Percentiles rank a stretch among this genome's conserved stretches.
These are phyloP conservation scores for Habroteleia sp. DNA, from an alignment of 2,888 invertebrate genomes.

Conservation along the genomic window DNA sequence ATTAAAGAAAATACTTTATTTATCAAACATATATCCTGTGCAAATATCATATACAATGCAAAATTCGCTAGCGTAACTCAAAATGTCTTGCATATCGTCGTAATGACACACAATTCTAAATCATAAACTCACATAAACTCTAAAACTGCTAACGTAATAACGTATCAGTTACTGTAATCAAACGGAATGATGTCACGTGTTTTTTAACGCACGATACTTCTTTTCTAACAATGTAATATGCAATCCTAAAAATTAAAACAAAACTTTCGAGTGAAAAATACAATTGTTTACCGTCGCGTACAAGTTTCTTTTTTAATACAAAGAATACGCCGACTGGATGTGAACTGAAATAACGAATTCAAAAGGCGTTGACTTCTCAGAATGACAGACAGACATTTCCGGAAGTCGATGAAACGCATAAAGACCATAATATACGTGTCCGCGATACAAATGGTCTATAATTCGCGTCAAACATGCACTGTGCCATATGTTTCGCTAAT, in stretches of 20 bases:
- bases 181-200: slow-evolving; percentile 51
- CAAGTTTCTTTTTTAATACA: slow-evolving; percentile 42
- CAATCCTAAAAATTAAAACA: slow-evolving; percentile 50
- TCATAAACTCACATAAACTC: slow-evolving; percentile 38
- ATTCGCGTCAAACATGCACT: slow-evolving; percentile 64
- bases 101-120: slow-evolving; percentile 27
- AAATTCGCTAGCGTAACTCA: no score
- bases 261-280: slow-evolving; percentile 48
- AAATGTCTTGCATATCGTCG: slow-evolving; percentile 11
- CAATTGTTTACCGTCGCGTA: slow-evolving; percentile 55
- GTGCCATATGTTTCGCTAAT: slow-evolving; percentile 64
- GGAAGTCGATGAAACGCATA: slow-evolving; percentile 67
- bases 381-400: slow-evolving; percentile 65
- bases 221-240: slow-evolving; percentile 51
- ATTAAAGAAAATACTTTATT: no score
- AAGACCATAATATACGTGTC: slow-evolving; percentile 66
- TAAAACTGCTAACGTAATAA: slow-evolving; percentile 43
- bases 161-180: slow-evolving; percentile 46
- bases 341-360: slow-evolving; percentile 64
- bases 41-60: no score
- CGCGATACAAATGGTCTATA: slow-evolving; percentile 65
- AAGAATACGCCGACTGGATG: slow-evolving; percentile 59
- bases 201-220: slow-evolving; percentile 44
- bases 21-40: no score
- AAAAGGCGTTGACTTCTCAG: slow-evolving; percentile 65